Conservation (phyloP, 2,888 invertebrate genomes). For the Pharmacophagus antenor region DNA sequence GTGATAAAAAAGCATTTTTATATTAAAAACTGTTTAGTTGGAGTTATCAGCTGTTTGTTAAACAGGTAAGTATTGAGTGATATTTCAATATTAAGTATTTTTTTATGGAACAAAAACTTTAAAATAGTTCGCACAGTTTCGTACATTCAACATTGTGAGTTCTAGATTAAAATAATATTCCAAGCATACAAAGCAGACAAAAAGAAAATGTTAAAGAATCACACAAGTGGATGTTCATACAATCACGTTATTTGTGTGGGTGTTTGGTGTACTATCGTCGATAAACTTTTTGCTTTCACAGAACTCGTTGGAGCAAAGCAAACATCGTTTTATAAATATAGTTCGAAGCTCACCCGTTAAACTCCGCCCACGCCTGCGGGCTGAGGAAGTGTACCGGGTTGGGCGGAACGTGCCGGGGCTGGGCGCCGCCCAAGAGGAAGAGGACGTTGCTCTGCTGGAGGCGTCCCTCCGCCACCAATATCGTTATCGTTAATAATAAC, state of each 20-base stretch:
- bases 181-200: neutral
- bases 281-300: slow-evolving; percentile 5
- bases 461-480: slow-evolving; percentile 82
- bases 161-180: neutral
- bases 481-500: slow-evolving; percentile 86
- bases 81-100: too few relatives aligned
- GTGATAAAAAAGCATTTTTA: too few relatives aligned
- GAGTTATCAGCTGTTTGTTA: too few relatives aligned
- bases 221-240: neutral
- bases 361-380: slow-evolving; percentile 67
- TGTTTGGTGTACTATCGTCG: neutral
- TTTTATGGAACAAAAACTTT: too few relatives aligned
- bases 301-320: slow-evolving; percentile 18
- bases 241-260: neutral
- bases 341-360: slow-evolving; percentile 56
- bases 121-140: too few relatives aligned
- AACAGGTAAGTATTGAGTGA: too few relatives aligned
- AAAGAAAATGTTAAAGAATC: neutral
- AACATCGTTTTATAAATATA: slow-evolving; percentile 4
- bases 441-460: slow-evolving; percentile 87
- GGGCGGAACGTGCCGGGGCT: slow-evolving; percentile 51
- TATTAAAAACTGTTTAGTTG: too few relatives aligned
- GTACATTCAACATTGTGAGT: too few relatives aligned
- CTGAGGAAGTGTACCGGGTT: slow-evolving; percentile 67
- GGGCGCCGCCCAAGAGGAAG: slow-evolving; percentile 92